A percentile compares a stretch with the other conserved stretches of the same genome.
These are phyloP conservation scores for Pontoporia blainvillei DNA, from an alignment of 2,113 vertebrate species.

Conservation along the genomic window DNA sequence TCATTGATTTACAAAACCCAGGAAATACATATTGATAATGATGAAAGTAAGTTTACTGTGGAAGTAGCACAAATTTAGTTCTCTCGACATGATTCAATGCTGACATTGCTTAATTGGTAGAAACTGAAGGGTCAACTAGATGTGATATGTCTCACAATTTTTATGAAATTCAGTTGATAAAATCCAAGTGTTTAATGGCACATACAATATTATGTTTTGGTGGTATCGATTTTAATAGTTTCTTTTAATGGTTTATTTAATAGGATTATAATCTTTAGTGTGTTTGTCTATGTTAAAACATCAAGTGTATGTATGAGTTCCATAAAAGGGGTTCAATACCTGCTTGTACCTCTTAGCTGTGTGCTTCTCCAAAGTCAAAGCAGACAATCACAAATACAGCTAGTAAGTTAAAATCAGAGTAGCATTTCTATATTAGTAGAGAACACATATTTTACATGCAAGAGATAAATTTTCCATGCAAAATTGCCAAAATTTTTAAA, in stretches of 20 bases:
- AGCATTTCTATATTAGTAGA: neutral
- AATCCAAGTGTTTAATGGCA: neutral
- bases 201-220: neutral
- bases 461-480: neutral
- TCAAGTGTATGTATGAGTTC: neutral
- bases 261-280: neutral
- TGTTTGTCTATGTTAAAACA: neutral
- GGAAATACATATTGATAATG: neutral
- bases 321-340: neutral
- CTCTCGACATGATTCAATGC: neutral
- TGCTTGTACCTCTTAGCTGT: neutral
- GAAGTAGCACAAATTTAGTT: neutral
- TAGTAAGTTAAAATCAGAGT: neutral
- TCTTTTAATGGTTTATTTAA: neutral
- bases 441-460: neutral
- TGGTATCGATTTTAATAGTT: neutral
- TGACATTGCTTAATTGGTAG: neutral
- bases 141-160: neutral
- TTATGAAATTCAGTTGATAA: neutral
- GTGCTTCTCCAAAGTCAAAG: neutral
- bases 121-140: neutral
- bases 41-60: neutral
- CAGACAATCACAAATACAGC: neutral
- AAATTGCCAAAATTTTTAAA: neutral
- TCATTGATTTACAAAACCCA: slow-evolving; percentile 61